phyloP scores from a whole-genome alignment of 2,888 invertebrate genomes.

The Clunio marinus region DNA sequence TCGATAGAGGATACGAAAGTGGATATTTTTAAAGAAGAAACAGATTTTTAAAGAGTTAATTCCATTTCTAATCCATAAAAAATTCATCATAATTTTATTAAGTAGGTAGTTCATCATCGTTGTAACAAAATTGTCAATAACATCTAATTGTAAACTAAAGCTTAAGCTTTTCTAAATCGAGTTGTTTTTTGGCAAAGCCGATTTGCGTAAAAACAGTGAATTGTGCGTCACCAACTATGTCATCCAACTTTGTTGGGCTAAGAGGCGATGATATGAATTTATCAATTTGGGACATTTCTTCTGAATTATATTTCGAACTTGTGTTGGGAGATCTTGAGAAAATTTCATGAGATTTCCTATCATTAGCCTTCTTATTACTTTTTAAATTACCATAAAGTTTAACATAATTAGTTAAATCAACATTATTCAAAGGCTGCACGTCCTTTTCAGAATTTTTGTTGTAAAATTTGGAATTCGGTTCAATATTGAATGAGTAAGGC shows the following conservation, averaged over 20 bases:
- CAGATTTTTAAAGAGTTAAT: no score
- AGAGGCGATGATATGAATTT: background rate
- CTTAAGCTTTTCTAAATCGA: background rate
- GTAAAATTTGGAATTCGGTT: background rate
- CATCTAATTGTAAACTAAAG: no score
- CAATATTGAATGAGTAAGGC: background rate
- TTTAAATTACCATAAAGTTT: background rate
- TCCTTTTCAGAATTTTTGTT: background rate
- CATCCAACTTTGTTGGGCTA: background rate
- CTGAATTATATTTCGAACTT: background rate
- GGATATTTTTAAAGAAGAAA: no score
- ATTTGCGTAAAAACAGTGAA: background rate
- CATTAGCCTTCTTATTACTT: background rate
- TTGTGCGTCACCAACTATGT: background rate
- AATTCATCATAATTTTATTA: no score
- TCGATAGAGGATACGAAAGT: no score
- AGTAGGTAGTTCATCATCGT: no score
- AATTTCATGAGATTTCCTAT: background rate
- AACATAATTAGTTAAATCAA: background rate
- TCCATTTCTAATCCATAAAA: no score
- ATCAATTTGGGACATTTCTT: background rate
- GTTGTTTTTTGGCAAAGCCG: constrained; percentile 8
- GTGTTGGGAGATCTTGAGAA: background rate
- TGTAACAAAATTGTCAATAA: background rate
- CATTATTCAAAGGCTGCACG: background rate